These are phyloP conservation scores for Mythimna lalbum DNA, from an alignment of 2,888 invertebrate genomes.

Conservation along the genomic window DNA sequence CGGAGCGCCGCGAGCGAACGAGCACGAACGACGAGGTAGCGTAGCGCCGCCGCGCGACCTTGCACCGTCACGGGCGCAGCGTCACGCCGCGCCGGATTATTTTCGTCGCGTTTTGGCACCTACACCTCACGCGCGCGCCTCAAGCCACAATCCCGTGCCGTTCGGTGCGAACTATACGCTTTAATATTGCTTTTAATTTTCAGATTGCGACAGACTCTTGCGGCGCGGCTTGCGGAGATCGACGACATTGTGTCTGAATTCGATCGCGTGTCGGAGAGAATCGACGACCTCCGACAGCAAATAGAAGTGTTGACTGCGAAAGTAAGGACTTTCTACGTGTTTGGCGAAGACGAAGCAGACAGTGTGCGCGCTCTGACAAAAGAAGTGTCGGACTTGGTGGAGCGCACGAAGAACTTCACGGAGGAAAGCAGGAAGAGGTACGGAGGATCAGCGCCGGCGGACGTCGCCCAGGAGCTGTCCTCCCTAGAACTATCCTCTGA, in stretches of 20 bases:
- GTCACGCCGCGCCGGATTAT: conserved; percentile 87
- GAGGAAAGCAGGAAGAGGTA: conserved; percentile 91
- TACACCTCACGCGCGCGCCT: conserved; percentile 75
- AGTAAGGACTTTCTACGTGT: conserved; percentile 94
- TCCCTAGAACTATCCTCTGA: conserved; percentile 95
- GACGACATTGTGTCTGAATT: conserved; percentile 94
- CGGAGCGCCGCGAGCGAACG: conserved; percentile 87
- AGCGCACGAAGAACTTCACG: conserved; percentile 91
- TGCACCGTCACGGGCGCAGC: conserved; percentile 85
- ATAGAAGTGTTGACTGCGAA: conserved; percentile 92
- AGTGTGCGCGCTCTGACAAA: conserved; percentile 91
- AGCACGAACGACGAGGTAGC: conserved; percentile 87
- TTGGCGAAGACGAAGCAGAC: conserved; percentile 93
- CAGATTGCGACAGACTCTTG: conserved; percentile 95
- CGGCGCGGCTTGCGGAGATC: conserved; percentile 94
- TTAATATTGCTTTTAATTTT: conserved; percentile 77
- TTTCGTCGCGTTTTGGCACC: conserved; percentile 89
- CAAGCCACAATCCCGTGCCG: conserved; percentile 73
- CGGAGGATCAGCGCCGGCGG: conserved; percentile 93
- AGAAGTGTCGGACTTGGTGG: conserved; percentile 90
- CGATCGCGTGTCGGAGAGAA: conserved; percentile 93
- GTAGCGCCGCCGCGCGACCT: conserved; percentile 79
- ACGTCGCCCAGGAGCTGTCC: conserved; percentile 95
- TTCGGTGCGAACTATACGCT: conserved; percentile 73
- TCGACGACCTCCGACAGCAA: conserved; percentile 92